A percentile compares a stretch with the other conserved stretches of the same genome.
phyloP scores from a whole-genome alignment of 2,113 vertebrate genomes.

The Elachura formosa region DNA sequence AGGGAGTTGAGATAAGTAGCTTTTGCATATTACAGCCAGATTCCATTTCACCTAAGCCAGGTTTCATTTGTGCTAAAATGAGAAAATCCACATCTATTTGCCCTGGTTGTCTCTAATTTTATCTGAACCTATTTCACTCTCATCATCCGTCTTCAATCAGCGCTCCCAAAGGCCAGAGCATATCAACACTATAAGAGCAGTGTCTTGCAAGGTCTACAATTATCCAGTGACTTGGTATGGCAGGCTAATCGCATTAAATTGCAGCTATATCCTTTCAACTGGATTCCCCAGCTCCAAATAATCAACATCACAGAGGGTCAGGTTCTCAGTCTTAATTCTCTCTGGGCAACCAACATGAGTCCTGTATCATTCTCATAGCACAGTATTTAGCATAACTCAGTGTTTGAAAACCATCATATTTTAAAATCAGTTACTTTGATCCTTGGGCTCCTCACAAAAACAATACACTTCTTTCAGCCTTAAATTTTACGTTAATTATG shows the following conservation, averaged over 20 bases:
- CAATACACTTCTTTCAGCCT: background rate
- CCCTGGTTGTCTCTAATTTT: slow-evolving; percentile 44
- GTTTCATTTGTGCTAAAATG: slow-evolving; percentile 53
- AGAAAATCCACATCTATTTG: slow-evolving; percentile 36
- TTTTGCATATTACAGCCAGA: slow-evolving; percentile 52
- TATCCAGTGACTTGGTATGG: slow-evolving; percentile 22
- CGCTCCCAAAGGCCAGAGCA: background rate
- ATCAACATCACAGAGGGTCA: slow-evolving; percentile 4
- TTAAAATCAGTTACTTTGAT: background rate
- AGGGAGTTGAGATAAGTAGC: slow-evolving; percentile 40
- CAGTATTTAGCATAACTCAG: background rate
- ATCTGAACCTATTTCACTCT: slow-evolving; percentile 26
- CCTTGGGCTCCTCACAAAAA: background rate
- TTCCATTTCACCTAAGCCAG: slow-evolving; percentile 48
- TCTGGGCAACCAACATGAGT: background rate
- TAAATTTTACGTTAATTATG: background rate
- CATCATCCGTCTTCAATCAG: slow-evolving; percentile 23
- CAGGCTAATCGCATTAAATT: slow-evolving; percentile 33
- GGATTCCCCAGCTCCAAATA: slow-evolving; percentile 25
- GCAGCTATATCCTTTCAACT: slow-evolving; percentile 44
- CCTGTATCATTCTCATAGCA: background rate
- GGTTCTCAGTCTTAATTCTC: background rate
- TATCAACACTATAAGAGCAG: background rate
- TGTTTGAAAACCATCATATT: background rate
- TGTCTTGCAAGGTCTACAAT: slow-evolving; percentile 37